Evolutionary conservation across 2,888 invertebrate species (phyloP).

Genomic region (Parapristionchus giblindavisi): DNA sequence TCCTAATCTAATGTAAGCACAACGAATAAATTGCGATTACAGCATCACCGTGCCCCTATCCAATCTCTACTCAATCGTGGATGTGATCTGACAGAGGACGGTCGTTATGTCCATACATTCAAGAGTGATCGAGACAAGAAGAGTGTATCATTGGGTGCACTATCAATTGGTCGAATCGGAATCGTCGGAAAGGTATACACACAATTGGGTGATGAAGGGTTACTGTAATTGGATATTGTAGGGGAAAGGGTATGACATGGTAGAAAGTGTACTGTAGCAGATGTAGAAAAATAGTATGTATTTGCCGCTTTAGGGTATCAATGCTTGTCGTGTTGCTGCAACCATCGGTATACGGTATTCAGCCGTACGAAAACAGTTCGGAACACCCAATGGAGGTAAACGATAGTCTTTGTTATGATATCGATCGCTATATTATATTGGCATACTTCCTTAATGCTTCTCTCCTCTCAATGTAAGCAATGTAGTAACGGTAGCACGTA

Average conservation of each 20-base stretch:
- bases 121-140: conserved; percentile 72
- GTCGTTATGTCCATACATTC: conserved; percentile 86
- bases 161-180: conserved; percentile 78
- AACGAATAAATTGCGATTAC: too few species aligned
- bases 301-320: conserved; percentile 72
- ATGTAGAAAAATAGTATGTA: too few species aligned
- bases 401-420: neutral
- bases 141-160: conserved; percentile 54
- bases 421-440: too few species aligned
- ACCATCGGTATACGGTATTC: conserved; percentile 87
- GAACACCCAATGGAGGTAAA: conserved; percentile 70
- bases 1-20: too few species aligned
- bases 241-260: too few species aligned
- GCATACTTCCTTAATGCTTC: too few species aligned
- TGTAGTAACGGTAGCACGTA: neutral
- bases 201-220: neutral
- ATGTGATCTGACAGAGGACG: conserved; percentile 87
- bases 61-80: conserved; percentile 86
- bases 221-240: too few species aligned
- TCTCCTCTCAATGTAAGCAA: too few species aligned
- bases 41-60: conserved; percentile 85
- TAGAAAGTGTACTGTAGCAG: too few species aligned
- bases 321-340: conserved; percentile 80
- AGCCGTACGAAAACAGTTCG: conserved; percentile 87
- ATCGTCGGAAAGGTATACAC: conserved; percentile 75